Conservation (phyloP, 2,113 vertebrate species). For the Recurvirostra avosetta region DNA sequence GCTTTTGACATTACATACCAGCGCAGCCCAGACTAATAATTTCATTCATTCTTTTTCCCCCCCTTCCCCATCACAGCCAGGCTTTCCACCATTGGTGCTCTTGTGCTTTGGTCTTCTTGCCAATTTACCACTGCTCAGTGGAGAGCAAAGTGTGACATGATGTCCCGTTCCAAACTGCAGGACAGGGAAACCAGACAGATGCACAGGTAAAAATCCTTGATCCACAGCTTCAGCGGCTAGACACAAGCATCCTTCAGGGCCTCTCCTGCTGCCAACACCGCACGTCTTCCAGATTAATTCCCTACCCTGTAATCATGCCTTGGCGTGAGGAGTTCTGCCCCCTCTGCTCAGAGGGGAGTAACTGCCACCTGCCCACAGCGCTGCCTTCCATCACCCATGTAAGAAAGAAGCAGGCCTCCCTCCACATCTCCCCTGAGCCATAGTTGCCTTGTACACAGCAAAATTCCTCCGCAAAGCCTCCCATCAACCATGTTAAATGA, state of each 20-base stretch:
- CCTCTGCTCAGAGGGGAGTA: neutral
- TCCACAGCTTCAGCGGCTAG: neutral
- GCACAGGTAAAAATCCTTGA: neutral
- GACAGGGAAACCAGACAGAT: neutral
- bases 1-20: neutral
- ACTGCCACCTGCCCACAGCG: neutral
- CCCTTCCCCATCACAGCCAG: neutral
- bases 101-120: neutral
- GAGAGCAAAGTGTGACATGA: neutral
- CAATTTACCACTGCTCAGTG: neutral
- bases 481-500: neutral
- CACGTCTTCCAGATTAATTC: neutral
- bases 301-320: neutral
- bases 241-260: neutral
- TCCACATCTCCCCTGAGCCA: neutral
- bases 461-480: neutral
- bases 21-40: neutral
- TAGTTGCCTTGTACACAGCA: neutral
- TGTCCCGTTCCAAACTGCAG: neutral
- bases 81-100: neutral
- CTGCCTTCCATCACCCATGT: neutral
- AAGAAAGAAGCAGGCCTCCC: neutral
- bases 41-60: neutral
- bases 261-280: neutral
- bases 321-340: neutral